phyloP scores from a whole-genome alignment of 1,140 invertebrate species.

The Drosophila nannoptera region DNA sequence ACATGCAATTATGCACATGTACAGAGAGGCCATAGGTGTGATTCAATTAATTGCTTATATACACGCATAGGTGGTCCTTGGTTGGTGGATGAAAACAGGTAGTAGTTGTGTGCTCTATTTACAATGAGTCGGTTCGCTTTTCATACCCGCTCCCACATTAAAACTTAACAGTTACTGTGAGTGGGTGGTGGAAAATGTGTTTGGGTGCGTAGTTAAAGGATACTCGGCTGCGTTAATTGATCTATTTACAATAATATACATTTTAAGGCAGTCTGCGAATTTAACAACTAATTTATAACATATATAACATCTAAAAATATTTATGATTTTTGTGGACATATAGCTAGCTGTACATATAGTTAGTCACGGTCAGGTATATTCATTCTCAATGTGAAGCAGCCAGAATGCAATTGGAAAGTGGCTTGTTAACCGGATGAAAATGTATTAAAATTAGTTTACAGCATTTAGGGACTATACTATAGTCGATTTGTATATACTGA shows the following conservation, averaged over 20 bases:
- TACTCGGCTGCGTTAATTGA: no score
- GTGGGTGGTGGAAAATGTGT: no score
- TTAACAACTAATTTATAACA: no score
- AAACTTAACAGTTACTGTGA: conserved; percentile 29
- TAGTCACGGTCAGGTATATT: not conserved
- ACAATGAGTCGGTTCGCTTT: conserved; percentile 14
- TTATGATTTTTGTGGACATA: no score
- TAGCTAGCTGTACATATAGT: no score
- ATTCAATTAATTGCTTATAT: conserved; percentile 12
- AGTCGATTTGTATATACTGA: conserved; percentile 33
- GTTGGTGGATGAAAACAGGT: not conserved
- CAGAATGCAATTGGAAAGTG: not conserved
- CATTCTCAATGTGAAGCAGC: not conserved
- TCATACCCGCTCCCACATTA: conserved; percentile 10
- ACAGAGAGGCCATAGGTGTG: not conserved
- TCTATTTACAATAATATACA: no score
- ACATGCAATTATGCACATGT: conserved; percentile 12
- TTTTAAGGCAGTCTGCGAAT: no score
- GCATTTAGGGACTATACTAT: conserved; percentile 40
- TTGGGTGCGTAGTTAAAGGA: no score
- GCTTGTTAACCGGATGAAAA: not conserved
- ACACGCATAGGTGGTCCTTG: not conserved
- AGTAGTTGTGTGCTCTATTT: conserved; percentile 4
- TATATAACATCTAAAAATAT: no score
- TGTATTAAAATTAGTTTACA: conserved; percentile 1